Conservation (phyloP, 2,797 vertebrate genomes). For the Dicrostonyx torquatus region DNA sequence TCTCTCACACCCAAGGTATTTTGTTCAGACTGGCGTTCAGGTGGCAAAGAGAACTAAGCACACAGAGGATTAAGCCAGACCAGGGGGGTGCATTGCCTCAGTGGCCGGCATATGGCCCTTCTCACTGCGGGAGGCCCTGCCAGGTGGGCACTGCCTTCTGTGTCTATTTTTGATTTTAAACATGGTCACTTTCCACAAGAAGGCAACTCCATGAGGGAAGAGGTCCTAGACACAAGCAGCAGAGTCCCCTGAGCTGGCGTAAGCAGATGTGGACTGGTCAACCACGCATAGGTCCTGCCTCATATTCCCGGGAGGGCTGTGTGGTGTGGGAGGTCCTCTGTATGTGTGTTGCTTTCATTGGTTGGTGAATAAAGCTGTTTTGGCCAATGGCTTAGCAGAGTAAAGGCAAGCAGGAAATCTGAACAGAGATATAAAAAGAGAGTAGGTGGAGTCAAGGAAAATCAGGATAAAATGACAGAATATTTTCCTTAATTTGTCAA, state of each 20-base stretch:
- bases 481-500: no score
- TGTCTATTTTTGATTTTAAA: not conserved
- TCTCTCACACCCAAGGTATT: rapidly evolving
- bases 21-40: not conserved
- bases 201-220: rapidly evolving
- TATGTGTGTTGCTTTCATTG: no score
- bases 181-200: not conserved
- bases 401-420: no score
- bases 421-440: no score
- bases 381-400: no score
- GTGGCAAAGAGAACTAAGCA: not conserved
- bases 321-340: no score
- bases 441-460: no score
- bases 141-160: not conserved
- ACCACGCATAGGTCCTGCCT: rapidly evolving
- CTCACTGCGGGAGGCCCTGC: no score
- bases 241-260: rapidly evolving
- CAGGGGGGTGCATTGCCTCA: rapidly evolving
- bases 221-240: no score
- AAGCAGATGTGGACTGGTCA: not conserved
- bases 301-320: no score
- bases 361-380: no score
- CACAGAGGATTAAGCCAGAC: not conserved
- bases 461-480: no score
- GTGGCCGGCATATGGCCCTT: rapidly evolving